Evolutionary conservation across 2,113 vertebrate genomes (phyloP), one percentile per base, ranked within the genome.

Genomic region (Melanostigma gelatinosum): DNA sequence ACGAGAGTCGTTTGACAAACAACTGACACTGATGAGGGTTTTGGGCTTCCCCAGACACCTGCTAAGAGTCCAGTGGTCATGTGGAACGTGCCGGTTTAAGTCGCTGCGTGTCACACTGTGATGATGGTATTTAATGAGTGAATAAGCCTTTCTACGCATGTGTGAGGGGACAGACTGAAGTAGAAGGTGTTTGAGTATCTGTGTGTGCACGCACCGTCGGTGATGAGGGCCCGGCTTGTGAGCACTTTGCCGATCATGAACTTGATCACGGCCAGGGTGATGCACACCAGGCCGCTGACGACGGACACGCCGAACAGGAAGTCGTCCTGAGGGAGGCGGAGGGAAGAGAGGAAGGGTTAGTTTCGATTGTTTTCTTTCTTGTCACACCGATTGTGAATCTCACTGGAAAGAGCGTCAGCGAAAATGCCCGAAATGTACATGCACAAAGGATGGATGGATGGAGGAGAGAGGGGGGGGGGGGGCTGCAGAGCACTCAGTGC

Each of bases 301-400:
- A 99, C 95, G 72, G 98, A 98, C 85, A 99, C 97, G 4, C 97
- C 97, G 78, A 98, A 99, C 69, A 99, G 96, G 92, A 99, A 99
- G 73, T 96, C 95, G 48, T 97, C 98, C 98, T 99, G 92, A 44
- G 82, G 82, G 22, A 66, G 15, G 61, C 8, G 85, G 18, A 70
- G 8, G n/a, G 20, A 68, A 32, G 12, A 29, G 13, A 64, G 16
- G 48, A 1, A n/a, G 24, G 2, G 29, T 29, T 29, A 29, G 29
- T 29, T 29, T 29, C 29, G 2, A 29, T 29, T 29, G 36, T 8
- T 46, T 0, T 40, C 20, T 72, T 46, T 61, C 44, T 34, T 62
- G 46, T 24, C 40, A 36, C 20, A 18, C 29, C 8, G 22, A 6
- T 50, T 58, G 24, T 52, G 44, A 72, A 20, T 46, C 60, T 61